Base-by-base conservation (phyloP, 2,113 vertebrate species). In the rat (Rattus norvegicus) region DNA sequence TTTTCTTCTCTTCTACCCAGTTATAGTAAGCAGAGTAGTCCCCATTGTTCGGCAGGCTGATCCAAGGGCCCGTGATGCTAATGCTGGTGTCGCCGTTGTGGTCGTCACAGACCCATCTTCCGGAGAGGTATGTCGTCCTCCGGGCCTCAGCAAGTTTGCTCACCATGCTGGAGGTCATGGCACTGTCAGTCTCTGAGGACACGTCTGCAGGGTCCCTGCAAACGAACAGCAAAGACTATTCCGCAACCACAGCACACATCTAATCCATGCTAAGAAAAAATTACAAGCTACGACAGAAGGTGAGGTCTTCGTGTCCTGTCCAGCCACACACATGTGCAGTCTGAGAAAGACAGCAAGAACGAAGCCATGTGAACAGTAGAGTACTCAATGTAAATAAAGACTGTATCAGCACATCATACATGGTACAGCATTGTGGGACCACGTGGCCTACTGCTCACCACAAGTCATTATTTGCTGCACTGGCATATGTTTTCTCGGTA, bases 41-140 rank as follows among this genome's bases (percentile, higher is more conserved):
- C 2, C 99, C 99, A 0, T 99, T 99, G 98, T 99, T 99, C 0
- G 99, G 99, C 56, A 99, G 98, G 33, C 98, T 99, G 73, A 99
- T 99, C 95, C 99, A 99, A 6, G 99, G 98, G 8, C 99, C 99
- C 0, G 99, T 99, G 97, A 99, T 99, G 98, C 99, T 99, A 96
- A 99, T 99, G 99, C 99, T 99, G 96, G 99, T 99, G 98, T 99
- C 99, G 28, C 99, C 99, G 0, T 99, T 99, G 97, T 99, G 99
- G 75, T 99, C 99, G 0, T 99, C 99, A 95, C 99, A 99, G 98
- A 99, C 99, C 99, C 99, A 99, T 93, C 99, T 98, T 33, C 99
- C 99, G 0, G 99, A 99, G 94, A 99, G 99, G 97, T 99, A 99
- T 0, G 99, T 99, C 47, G 99, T 99, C 95, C 99, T 98, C 10